Evolutionary conservation across 1,140 invertebrate species (phyloP), one percentile per base, ranked within the genome.

Genomic region (Scaptomyza hsui): DNA sequence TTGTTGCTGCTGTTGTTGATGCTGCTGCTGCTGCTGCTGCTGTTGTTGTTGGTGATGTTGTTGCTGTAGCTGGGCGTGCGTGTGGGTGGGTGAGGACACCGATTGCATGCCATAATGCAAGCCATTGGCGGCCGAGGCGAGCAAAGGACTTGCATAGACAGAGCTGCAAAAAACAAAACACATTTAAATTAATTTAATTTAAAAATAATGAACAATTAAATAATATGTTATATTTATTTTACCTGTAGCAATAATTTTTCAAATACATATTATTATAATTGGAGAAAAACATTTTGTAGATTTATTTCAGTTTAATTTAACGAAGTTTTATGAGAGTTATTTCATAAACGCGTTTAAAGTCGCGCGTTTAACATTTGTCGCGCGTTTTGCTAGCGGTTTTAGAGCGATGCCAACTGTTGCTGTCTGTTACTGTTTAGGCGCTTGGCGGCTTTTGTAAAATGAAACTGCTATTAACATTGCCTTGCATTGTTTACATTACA

Each of bases 181-280:
- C n/a, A 18, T 12, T 39, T 39, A 49, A 12, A 5, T 16, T 10
- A 24, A 42, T 29, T 26, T 37, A 15, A 41, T 24, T 2, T n/a
- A 18, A 5, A n/a, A 21, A 37, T 24, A 44, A 13, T 9, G 9
- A 12, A 32, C 10, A 49, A 39, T 1, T 24, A 60, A 39, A 24
- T 32, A n/a, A n/a, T 16, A 3, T 7, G 10, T 35, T 21, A 29
- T 6, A 21, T 12, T 4, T 9, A 7, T 18, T 61, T 86, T 88
- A 90, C 89, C 89, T 85, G 81, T 90, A 90, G 21, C 89, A 90
- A 57, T 90, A 90, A 63, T 88, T 90, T 48, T 90, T 90, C 47
- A 90, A 70, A 49, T 90, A 90, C 89, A 90, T 90, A 45, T 89
- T 90, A 70, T 90, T 90, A 51, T 89, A 90, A 53, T 90, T 90